These are phyloP conservation scores for Cervus canadensis DNA, from an alignment of 2,113 vertebrate genomes.

Conservation along the genomic window DNA sequence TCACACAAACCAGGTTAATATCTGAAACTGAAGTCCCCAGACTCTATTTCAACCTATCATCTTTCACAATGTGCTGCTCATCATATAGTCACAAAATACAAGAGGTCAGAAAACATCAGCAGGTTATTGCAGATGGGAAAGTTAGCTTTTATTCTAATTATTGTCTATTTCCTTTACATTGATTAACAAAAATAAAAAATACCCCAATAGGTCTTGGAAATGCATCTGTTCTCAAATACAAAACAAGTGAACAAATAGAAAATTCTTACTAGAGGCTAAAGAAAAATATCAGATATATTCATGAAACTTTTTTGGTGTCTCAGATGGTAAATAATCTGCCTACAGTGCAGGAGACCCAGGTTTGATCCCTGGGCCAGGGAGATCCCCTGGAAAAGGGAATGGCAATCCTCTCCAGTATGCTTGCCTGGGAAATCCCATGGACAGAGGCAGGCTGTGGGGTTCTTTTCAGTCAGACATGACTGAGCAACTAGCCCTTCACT, in stretches of 20 bases:
- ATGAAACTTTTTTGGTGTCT: not conserved
- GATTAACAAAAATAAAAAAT: not conserved
- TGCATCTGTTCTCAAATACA: not conserved
- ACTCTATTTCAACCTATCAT: not conserved
- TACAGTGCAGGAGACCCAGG: not conserved
- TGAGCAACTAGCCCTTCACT: not conserved
- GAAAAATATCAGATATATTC: not conserved
- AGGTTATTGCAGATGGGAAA: not conserved
- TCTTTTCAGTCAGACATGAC: not conserved
- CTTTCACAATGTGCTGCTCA: not conserved
- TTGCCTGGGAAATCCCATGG: not conserved
- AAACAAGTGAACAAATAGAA: not conserved
- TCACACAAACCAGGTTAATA: not conserved
- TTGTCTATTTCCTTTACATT: not conserved
- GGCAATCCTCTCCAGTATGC: not conserved
- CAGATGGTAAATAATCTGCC: not conserved
- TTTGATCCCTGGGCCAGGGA: not conserved
- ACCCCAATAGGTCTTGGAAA: not conserved
- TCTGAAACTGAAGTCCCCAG: not conserved
- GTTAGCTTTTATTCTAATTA: not conserved
- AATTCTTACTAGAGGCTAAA: not conserved
- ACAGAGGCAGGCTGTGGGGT: not conserved
- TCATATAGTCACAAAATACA: not conserved
- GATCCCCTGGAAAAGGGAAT: not conserved
- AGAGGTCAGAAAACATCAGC: not conserved